Evolutionary conservation across 2,113 vertebrate species (phyloP).

Genomic region (Argyrosomus japonicus): DNA sequence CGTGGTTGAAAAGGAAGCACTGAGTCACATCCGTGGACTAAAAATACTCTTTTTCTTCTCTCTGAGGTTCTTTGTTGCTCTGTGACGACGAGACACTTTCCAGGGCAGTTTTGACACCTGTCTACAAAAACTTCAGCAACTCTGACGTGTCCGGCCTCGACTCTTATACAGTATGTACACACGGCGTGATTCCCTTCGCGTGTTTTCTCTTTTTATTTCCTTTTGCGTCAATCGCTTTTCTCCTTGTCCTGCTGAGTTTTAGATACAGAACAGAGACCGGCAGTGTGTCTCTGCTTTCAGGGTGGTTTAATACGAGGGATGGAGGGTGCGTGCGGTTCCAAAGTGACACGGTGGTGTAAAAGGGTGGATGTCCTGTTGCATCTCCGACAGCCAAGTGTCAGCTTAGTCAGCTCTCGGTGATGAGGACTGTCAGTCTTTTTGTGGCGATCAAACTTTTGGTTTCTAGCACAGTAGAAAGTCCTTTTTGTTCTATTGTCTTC

Average conservation of each 20-base stretch:
- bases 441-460: slow-evolving; percentile 1
- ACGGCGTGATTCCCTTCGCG: slow-evolving; percentile 27
- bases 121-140: slow-evolving; percentile 44
- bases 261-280: slow-evolving; percentile 39
- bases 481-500: background rate
- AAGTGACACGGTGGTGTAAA: slow-evolving; percentile 73
- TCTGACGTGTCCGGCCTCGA: slow-evolving; percentile 41
- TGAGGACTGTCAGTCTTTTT: slow-evolving; percentile 25
- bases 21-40: slow-evolving; percentile 35
- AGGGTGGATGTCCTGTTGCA: slow-evolving; percentile 67
- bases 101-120: slow-evolving; percentile 70
- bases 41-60: slow-evolving; percentile 62
- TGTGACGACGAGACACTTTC: slow-evolving; percentile 64
- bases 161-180: slow-evolving; percentile 19
- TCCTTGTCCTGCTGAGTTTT: slow-evolving; percentile 4
- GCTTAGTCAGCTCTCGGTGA: slow-evolving; percentile 56
- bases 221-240: slow-evolving; percentile 14
- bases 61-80: slow-evolving; percentile 63
- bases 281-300: slow-evolving; percentile 40
- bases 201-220: slow-evolving; percentile 41
- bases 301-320: slow-evolving; percentile 20
- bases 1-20: slow-evolving; percentile 24
- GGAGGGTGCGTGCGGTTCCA: slow-evolving; percentile 34
- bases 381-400: slow-evolving; percentile 73
- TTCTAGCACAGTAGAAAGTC: background rate